Evolutionary conservation across 2,888 invertebrate species (phyloP), one percentile per base, ranked within the genome.

Genomic region (Amaurobius ferox): DNA sequence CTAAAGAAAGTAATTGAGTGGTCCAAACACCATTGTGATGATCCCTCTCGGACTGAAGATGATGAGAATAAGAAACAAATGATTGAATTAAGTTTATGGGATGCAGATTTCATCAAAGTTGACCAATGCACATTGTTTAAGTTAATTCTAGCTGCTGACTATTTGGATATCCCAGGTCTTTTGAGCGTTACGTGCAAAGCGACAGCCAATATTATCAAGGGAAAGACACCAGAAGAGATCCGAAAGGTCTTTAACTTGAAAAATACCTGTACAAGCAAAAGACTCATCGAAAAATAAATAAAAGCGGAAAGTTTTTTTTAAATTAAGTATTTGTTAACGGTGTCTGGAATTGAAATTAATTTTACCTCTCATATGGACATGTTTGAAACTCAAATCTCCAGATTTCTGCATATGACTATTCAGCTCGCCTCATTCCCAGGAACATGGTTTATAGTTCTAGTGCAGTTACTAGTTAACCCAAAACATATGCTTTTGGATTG

Each of bases 51-150:
- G 90, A 96, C 97, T 9, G 98, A 98, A 92, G 98, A 99, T 90
- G 98, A 98, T 90, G 98, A 99, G 91, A 97, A 97, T 91, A 97
- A 97, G 91, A 98, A 98, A 91, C 99, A 98, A 90, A 93, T 99
- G n/a, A 99, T 98, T 0, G 99, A 99, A 91, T 99, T 99, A 89
- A 97, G 97, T 29, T 97, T 97, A 0, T 99, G 99, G 99, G 99
- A 99, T 93, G 97, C 98, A 0, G 99, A 99, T 64, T 64, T 64
- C 29, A 93, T 99, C 9, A 99, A 99, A 93, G 98, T 99, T 39
- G 98, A 98, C 91, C 98, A 98, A 91, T 98, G 97, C 86, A 98
- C 98, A 0, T 92, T 99, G 16, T 98, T 98, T 91, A 98, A 98
- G 92, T 93, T 99, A 61, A 98, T 99, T 90, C 92, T 99, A 35